phyloP scores from a whole-genome alignment of 2,797 vertebrate species.

The Cygnus olor region DNA sequence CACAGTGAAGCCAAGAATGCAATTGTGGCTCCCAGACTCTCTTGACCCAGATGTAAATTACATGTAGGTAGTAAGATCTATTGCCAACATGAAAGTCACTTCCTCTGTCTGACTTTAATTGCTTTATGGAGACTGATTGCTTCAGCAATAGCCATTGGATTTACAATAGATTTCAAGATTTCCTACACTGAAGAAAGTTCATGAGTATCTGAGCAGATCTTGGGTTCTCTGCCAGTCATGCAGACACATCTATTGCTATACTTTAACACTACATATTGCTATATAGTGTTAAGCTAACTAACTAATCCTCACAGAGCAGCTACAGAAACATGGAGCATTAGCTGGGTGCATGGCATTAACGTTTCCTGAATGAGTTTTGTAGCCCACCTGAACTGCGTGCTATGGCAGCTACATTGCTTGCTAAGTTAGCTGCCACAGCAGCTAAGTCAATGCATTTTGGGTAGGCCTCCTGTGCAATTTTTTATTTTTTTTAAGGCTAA shows the following conservation, averaged over 20 bases:
- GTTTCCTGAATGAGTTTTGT: background rate
- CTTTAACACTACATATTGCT: background rate
- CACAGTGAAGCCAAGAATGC: background rate
- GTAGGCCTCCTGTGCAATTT: background rate
- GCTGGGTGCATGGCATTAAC: background rate
- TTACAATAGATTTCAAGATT: background rate
- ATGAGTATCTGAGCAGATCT: background rate
- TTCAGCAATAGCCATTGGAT: constrained; percentile 13
- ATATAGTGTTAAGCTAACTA: background rate
- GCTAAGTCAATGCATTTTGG: background rate
- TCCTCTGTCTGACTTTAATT: constrained; percentile 67
- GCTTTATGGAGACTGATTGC: constrained; percentile 53
- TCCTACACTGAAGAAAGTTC: constrained; percentile 24
- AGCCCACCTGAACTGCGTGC: fast-evolving
- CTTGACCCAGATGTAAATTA: constrained; percentile 43
- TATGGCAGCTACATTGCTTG: background rate
- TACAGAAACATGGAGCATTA: background rate
- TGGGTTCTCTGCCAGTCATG: background rate
- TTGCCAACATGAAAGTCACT: constrained; percentile 60
- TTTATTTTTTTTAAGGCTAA: background rate
- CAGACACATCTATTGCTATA: background rate
- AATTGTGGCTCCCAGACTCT: constrained; percentile 5
- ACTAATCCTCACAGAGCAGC: background rate
- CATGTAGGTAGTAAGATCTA: constrained; percentile 21
- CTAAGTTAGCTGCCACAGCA: background rate